phyloP scores from a whole-genome alignment of 2,113 vertebrate genomes.

The Austrofundulus limnaeus region DNA sequence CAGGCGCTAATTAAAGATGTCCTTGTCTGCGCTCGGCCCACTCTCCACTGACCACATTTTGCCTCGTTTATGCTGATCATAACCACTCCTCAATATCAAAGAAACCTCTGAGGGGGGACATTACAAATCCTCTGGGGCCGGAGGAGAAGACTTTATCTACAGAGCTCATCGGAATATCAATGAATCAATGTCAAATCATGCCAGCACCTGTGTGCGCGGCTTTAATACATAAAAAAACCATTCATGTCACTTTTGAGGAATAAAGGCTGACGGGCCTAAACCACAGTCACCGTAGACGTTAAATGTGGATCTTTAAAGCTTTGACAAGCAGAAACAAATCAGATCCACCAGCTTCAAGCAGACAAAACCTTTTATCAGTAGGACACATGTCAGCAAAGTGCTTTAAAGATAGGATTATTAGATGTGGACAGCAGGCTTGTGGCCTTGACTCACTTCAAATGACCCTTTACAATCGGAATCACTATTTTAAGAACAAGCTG shows the following conservation, averaged over 20 bases:
- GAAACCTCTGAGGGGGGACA: conserved; percentile 48
- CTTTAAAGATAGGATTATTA: conserved; percentile 52
- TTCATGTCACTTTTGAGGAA: conserved; percentile 27
- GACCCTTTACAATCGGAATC: conserved; percentile 2
- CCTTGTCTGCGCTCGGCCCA: conserved; percentile 14
- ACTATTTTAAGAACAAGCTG: not conserved
- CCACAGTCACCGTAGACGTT: conserved; percentile 27
- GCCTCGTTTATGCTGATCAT: conserved; percentile 60
- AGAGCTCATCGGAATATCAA: conserved; percentile 61
- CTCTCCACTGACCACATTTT: conserved; percentile 35
- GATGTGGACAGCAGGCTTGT: conserved; percentile 26
- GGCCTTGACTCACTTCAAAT: conserved; percentile 16
- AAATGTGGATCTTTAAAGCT: conserved; percentile 29
- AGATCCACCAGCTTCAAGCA: conserved; percentile 42
- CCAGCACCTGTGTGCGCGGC: not conserved
- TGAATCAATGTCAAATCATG: conserved; percentile 40
- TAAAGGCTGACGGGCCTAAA: conserved; percentile 42
- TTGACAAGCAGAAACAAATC: conserved; percentile 32
- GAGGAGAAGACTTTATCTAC: conserved; percentile 46
- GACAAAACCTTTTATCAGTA: conserved; percentile 50
- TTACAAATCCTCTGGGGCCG: conserved; percentile 36
- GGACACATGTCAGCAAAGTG: conserved; percentile 41
- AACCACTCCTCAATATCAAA: conserved; percentile 24
- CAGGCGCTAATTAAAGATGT: conserved; percentile 40
- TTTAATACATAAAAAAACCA: conserved; percentile 23